Percentiles rank a stretch among this genome's conserved stretches.
These are phyloP conservation scores for Cyprinella venusta DNA, from an alignment of 2,797 vertebrate species.

Conservation along the genomic window DNA sequence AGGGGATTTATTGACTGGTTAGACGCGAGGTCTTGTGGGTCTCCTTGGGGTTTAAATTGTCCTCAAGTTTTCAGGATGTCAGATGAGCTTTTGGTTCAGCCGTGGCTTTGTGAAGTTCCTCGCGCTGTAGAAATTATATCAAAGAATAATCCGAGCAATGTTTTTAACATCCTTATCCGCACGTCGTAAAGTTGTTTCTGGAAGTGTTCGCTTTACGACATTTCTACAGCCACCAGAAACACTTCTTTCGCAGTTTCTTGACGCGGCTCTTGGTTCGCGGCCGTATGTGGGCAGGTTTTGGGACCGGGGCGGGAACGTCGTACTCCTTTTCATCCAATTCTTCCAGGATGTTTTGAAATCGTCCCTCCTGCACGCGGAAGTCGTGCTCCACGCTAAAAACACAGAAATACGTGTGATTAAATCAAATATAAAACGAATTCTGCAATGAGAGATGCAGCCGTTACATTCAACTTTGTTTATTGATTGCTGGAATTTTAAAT, in stretches of 20 bases:
- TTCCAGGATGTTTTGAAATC: constrained; percentile 85
- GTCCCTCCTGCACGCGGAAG: constrained; percentile 94
- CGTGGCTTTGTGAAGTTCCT: background rate
- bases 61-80: constrained; percentile 31
- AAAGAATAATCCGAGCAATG: background rate
- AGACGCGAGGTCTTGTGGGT: constrained; percentile 41
- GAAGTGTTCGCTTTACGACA: background rate
- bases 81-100: constrained; percentile 25
- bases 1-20: constrained; percentile 65
- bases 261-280: constrained; percentile 80
- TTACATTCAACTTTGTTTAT: background rate
- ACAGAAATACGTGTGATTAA: constrained; percentile 47
- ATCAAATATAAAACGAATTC: background rate
- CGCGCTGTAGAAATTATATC: background rate
- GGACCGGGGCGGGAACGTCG: constrained; percentile 69
- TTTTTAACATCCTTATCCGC: background rate
- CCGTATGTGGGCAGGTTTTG: constrained; percentile 58
- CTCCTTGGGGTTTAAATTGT: constrained; percentile 28
- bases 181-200: background rate
- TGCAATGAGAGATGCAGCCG: background rate
- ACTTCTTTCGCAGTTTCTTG: constrained; percentile 95
- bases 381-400: constrained; percentile 91
- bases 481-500: background rate
- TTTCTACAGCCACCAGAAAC: constrained; percentile 97
- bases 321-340: constrained; percentile 74